phyloP scores from a whole-genome alignment of 2,113 vertebrate genomes.

The Leptocoma aspasia region DNA sequence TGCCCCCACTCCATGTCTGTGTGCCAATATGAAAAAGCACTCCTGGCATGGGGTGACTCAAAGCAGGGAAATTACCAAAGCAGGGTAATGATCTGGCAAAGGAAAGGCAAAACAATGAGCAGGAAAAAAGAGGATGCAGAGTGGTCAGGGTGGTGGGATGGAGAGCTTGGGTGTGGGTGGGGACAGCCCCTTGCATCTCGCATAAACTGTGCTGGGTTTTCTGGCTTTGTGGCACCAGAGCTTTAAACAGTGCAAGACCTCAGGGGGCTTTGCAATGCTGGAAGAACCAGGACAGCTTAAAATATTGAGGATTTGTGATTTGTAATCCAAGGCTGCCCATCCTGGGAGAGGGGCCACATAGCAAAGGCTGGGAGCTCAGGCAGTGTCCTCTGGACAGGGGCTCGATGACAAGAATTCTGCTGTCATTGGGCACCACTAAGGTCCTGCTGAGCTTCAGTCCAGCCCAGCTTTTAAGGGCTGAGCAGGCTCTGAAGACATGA shows the following conservation, averaged over 20 bases:
- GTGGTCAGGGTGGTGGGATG: background rate
- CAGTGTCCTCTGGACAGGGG: background rate
- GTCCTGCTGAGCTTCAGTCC: background rate
- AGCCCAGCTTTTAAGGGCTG: background rate
- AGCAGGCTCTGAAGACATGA: background rate
- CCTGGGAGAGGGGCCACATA: background rate
- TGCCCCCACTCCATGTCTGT: background rate
- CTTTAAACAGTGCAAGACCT: background rate
- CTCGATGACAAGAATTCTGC: accelerated
- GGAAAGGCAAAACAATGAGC: background rate
- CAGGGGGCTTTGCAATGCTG: background rate
- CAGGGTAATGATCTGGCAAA: background rate
- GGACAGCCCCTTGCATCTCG: background rate
- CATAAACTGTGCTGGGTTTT: accelerated
- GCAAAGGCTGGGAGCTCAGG: background rate
- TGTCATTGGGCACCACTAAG: background rate
- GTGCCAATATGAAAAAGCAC: background rate
- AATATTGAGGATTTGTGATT: background rate
- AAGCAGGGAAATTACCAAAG: background rate
- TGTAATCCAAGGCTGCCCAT: background rate
- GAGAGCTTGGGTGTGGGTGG: accelerated
- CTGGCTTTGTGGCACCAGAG: background rate
- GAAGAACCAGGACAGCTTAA: background rate
- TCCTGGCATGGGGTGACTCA: background rate
- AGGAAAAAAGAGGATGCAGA: background rate